Percentiles rank a stretch among this genome's conserved stretches.
phyloP scores from a whole-genome alignment of 1,140 invertebrate species.

The Liolophura sinensis region DNA sequence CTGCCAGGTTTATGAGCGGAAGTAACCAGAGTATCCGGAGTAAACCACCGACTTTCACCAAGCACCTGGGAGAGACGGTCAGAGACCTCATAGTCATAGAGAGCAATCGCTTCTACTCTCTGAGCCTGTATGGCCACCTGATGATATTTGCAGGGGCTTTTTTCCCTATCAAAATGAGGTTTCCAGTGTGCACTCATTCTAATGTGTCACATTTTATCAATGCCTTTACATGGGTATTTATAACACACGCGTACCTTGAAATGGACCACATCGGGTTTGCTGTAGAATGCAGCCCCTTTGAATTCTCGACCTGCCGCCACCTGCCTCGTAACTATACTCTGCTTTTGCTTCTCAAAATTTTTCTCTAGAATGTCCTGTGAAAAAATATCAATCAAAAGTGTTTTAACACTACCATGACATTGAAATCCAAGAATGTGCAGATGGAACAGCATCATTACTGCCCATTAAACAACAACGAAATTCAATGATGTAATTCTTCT shows the following conservation, averaged over 20 bases:
- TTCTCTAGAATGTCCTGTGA: constrained; percentile 50
- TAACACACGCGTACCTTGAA: constrained; percentile 51
- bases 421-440: too few relatives aligned
- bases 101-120: background rate
- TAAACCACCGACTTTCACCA: too few relatives aligned
- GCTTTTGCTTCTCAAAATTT: constrained; percentile 48
- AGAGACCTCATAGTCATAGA: too few relatives aligned
- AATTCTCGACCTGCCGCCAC: constrained; percentile 54
- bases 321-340: constrained; percentile 53
- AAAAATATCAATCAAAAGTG: too few relatives aligned
- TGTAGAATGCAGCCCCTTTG: constrained; percentile 55
- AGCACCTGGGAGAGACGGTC: too few relatives aligned
- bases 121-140: background rate
- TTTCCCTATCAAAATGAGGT: background rate
- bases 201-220: too few relatives aligned
- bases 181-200: background rate
- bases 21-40: too few relatives aligned
- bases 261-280: constrained; percentile 57
- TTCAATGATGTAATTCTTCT: too few relatives aligned
- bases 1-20: too few relatives aligned
- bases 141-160: background rate
- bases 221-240: background rate
- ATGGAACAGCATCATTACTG: too few relatives aligned
- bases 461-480: too few relatives aligned
- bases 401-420: too few relatives aligned